Evolutionary conservation across 53 echinoderm and acorn worm genomes (phyloP), one percentile per base, ranked within the genome.

Genomic region (Hippasteria phrygiana): DNA sequence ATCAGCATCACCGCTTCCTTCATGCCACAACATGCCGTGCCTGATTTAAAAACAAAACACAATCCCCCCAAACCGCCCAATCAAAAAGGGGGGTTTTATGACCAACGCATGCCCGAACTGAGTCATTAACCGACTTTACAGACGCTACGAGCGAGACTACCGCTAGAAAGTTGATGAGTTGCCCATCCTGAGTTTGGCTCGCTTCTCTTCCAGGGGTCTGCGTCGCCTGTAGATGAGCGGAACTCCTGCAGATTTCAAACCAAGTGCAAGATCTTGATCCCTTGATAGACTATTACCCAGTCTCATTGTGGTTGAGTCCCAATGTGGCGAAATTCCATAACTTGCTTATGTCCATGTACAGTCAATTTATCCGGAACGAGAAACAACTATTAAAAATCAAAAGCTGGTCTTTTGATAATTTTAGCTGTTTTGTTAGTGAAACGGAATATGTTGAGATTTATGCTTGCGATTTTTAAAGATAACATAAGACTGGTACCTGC

Each of bases 151-250:
- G 33, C 70, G 26, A 71, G 70, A 47, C 26, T 34, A 13, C 50
- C 50, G 75, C 48, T 75, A 75, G 20, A 20, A 32, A 40, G 41
- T 37, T 41, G 72, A 39, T 39, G 7, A 3, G 7, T 32, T 18
- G 43, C 42, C 43, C 82, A 64, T 66, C 64, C 53, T 70, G 69
- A 70, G 71, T 53, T 14, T 71, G 71, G 36, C 10, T 85, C 70
- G 85, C n/a, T 85, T 85, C 70, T 83, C 33, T 48, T 85, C 70
- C 71, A 71, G 85, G 71, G 85, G 85, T 24, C 85, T 85, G 46
- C 85, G 27, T 69, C 70, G 64, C 1, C 85, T 85, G 47, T 85
- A 82, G 82, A 63, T 32, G 82, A 78, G 2, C 36, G n/a, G 62
- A 56, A 17, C 2, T 56, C 79, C 4, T 79, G 6, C 10, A 3